Percentiles rank a stretch among this genome's conserved stretches.
These are phyloP conservation scores for Phoxinus dragarum DNA, from an alignment of 2,797 vertebrate species.

Conservation along the genomic window DNA sequence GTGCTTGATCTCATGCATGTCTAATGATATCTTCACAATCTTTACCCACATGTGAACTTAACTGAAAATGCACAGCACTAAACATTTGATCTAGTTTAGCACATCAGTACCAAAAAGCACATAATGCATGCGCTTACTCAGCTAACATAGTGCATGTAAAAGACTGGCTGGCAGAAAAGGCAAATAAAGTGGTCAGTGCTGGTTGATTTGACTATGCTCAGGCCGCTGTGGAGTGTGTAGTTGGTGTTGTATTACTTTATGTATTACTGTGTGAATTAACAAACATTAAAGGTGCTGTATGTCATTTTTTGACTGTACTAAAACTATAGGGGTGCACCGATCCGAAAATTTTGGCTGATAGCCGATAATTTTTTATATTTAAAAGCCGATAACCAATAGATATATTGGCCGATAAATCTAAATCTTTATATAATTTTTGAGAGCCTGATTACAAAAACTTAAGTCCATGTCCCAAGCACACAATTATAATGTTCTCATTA, in stretches of 20 bases:
- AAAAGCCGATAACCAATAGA: too few relatives aligned
- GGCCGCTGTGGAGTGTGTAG: background rate
- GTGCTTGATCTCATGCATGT: background rate
- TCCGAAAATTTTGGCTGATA: too few relatives aligned
- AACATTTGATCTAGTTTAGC: background rate
- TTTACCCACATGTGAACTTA: background rate
- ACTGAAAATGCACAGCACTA: background rate
- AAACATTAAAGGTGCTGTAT: background rate
- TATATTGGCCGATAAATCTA: too few relatives aligned
- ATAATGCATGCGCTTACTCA: background rate
- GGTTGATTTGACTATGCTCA: background rate
- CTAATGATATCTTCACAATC: background rate
- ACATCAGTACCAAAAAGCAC: background rate
- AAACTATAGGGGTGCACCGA: too few relatives aligned
- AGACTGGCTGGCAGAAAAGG: background rate
- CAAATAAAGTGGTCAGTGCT: background rate
- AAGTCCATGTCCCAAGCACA: too few relatives aligned
- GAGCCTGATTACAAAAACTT: too few relatives aligned
- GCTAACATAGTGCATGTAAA: background rate
- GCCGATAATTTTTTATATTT: too few relatives aligned
- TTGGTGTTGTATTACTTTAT: background rate
- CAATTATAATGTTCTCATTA: too few relatives aligned
- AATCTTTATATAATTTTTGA: too few relatives aligned
- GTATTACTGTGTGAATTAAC: background rate
- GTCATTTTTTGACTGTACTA: too few relatives aligned